phyloP scores from a whole-genome alignment of 2,888 invertebrate genomes.

The Pediacus dermestoides region DNA sequence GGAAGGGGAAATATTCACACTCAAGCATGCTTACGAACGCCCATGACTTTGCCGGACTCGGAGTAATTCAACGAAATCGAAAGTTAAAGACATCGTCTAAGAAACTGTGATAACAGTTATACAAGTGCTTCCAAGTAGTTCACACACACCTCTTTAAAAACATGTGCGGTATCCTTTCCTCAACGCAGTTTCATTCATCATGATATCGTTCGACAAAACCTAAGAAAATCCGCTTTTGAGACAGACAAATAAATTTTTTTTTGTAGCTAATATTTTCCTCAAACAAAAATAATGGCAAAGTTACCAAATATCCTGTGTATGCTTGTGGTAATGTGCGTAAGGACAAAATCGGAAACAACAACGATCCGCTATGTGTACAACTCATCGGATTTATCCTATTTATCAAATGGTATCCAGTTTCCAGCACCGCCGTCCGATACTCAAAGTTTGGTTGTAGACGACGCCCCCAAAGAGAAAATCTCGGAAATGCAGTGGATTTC shows the following conservation, averaged over 20 bases:
- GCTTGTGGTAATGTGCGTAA: conserved; percentile 22
- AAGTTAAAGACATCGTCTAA: conserved; percentile 14
- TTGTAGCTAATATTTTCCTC: not conserved
- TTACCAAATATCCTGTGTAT: conserved; percentile 18
- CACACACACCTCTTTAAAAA: conserved; percentile 8
- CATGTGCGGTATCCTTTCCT: conserved; percentile 9
- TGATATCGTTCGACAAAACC: not conserved
- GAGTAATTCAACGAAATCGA: conserved; percentile 20
- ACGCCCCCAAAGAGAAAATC: conserved; percentile 25
- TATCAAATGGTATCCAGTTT: conserved; percentile 47
- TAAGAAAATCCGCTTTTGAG: not conserved
- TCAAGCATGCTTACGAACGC: conserved; percentile 3
- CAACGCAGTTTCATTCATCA: conserved; percentile 2
- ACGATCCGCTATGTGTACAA: conserved; percentile 39
- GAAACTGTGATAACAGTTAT: conserved; percentile 22
- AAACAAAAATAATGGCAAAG: conserved; percentile 13
- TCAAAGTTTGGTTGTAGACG: conserved; percentile 25
- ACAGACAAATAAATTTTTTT: not conserved
- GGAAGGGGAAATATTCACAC: too few relatives aligned
- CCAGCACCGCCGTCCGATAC: conserved; percentile 36
- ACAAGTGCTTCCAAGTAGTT: conserved; percentile 16
- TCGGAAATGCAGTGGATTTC: conserved; percentile 64
- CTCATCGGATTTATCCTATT: conserved; percentile 47
- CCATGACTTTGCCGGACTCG: conserved; percentile 4
- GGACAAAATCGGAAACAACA: conserved; percentile 24